A percentile compares a stretch with the other conserved stretches of the same genome.
phyloP scores from a whole-genome alignment of 1,140 invertebrate genomes.

The Tyrophagus putrescentiae region DNA sequence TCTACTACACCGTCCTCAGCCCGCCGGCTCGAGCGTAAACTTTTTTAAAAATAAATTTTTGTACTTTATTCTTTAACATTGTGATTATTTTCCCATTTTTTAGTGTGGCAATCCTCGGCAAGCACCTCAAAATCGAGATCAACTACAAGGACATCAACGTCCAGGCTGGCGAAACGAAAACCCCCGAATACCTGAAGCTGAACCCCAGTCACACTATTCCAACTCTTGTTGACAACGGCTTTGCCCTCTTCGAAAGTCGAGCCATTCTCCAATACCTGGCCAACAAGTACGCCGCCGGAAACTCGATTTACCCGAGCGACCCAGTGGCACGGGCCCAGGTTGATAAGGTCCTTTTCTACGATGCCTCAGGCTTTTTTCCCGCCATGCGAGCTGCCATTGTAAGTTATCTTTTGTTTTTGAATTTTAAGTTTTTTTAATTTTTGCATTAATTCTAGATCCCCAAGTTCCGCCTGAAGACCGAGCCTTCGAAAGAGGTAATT shows the following conservation, averaged over 20 bases:
- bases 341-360: constrained; percentile 56
- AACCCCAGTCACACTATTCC: constrained; percentile 24
- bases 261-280: constrained; percentile 25
- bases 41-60: too few relatives aligned
- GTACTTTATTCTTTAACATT: too few relatives aligned
- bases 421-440: too few relatives aligned
- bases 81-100: too few relatives aligned
- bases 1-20: constrained; percentile 23
- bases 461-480: too few relatives aligned
- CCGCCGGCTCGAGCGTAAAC: constrained; percentile 25
- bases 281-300: constrained; percentile 43
- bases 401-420: too few relatives aligned
- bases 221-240: constrained; percentile 24
- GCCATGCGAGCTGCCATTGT: constrained; percentile 26
- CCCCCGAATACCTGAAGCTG: constrained; percentile 46
- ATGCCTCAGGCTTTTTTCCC: constrained; percentile 35
- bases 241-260: constrained; percentile 24
- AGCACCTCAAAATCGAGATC: constrained; percentile 50
- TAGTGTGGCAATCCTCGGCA: constrained; percentile 31
- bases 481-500: neutral
- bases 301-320: constrained; percentile 44
- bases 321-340: constrained; percentile 46
- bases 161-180: constrained; percentile 49
- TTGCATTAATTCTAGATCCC: too few relatives aligned
- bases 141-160: constrained; percentile 50